phyloP scores from a whole-genome alignment of 2,888 invertebrate genomes.

The Limnephilus marmoratus region DNA sequence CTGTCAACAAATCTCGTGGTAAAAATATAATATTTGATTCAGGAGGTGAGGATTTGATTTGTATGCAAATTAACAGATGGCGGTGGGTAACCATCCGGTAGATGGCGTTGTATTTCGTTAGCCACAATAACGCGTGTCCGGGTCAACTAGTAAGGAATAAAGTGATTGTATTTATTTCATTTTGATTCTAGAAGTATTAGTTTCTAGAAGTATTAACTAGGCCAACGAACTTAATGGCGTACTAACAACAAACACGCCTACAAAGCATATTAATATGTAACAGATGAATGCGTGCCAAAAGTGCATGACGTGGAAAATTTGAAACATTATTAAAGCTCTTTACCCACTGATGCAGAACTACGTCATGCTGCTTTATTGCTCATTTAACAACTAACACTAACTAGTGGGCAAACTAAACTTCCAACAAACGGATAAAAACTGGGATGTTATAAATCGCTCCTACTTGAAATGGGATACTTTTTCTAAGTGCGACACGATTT shows the following conservation, averaged over 20 bases:
- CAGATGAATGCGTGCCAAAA: not conserved
- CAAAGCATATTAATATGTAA: not conserved
- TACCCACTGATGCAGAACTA: not conserved
- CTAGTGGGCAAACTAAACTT: not conserved
- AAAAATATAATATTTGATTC: not conserved
- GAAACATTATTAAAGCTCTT: not conserved
- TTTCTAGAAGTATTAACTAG: not conserved
- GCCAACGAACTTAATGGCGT: not conserved
- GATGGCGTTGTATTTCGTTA: too few relatives aligned
- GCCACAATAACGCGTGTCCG: too few relatives aligned
- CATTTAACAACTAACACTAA: not conserved
- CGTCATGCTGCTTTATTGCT: not conserved
- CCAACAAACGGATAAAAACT: not conserved
- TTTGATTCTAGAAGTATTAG: not conserved
- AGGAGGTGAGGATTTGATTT: too few relatives aligned
- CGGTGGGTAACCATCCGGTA: too few relatives aligned
- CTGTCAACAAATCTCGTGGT: not conserved
- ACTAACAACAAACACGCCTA: not conserved
- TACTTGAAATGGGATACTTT: not conserved
- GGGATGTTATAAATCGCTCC: not conserved
- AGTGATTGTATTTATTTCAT: too few relatives aligned
- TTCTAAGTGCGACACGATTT: not conserved
- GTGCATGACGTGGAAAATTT: not conserved
- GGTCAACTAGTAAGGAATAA: too few relatives aligned
- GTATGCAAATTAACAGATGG: too few relatives aligned